phyloP scores from a whole-genome alignment of 2,113 vertebrate species.

The Erythrolamprus reginae region DNA sequence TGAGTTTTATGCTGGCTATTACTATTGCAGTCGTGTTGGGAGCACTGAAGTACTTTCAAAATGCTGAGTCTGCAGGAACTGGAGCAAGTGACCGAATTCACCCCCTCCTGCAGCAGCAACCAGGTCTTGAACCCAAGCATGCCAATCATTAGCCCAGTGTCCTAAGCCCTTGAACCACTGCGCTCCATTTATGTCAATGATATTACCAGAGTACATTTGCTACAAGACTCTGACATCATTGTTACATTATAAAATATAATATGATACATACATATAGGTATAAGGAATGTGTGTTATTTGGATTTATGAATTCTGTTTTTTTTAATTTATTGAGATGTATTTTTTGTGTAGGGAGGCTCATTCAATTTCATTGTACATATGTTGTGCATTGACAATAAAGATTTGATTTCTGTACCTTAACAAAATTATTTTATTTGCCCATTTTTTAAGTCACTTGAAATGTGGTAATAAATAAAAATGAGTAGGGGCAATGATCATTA shows the following conservation, averaged over 20 bases:
- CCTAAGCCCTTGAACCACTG: not conserved
- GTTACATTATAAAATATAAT: not conserved
- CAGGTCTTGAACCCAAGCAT: not conserved
- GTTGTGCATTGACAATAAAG: no score
- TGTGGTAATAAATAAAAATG: not conserved
- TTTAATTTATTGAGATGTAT: no score
- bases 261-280: no score
- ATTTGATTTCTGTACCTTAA: not conserved
- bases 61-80: not conserved
- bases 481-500: not conserved
- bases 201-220: not conserved
- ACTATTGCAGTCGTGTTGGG: not conserved
- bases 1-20: not conserved
- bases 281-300: no score
- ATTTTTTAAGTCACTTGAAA: not conserved
- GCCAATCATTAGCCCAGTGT: not conserved
- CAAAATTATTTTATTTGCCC: not conserved
- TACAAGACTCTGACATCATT: not conserved
- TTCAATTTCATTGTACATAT: no score
- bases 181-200: not conserved
- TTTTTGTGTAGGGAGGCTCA: no score
- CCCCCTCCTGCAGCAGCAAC: not conserved
- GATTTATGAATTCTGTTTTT: no score
- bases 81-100: not conserved
- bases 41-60: not conserved